These are phyloP conservation scores for Agrotis exclamationis DNA, from an alignment of 2,888 invertebrate genomes.

Conservation along the genomic window DNA sequence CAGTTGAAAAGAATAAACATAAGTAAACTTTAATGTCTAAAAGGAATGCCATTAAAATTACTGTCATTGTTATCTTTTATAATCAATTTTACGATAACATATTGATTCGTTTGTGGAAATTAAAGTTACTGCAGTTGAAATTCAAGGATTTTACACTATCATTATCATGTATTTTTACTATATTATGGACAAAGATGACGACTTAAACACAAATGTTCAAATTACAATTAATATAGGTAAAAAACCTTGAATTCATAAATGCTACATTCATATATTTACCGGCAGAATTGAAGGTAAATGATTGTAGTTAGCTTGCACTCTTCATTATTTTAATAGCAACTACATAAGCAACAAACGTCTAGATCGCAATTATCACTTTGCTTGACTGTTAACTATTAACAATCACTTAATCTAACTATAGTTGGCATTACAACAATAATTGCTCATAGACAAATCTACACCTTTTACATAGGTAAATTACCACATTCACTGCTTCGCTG, in stretches of 20 bases:
- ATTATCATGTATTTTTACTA: not conserved
- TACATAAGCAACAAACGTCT: not conserved
- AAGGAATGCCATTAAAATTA: not conserved
- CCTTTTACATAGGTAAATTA: too few relatives aligned
- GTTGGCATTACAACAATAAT: too few relatives aligned
- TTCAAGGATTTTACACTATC: conserved; percentile 1
- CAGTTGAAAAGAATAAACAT: too few relatives aligned
- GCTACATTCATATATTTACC: not conserved
- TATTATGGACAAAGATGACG: too few relatives aligned
- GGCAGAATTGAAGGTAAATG: not conserved
- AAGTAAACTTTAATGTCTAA: too few relatives aligned
- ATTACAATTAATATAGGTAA: not conserved
- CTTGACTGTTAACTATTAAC: not conserved
- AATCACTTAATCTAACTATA: too few relatives aligned
- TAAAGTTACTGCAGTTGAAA: not conserved
- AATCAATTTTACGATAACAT: not conserved
- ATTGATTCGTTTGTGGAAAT: not conserved
- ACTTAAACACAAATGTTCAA: not conserved
- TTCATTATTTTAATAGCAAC: not conserved
- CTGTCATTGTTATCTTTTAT: not conserved
- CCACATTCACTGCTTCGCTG: too few relatives aligned
- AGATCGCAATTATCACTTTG: not conserved
- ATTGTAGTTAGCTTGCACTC: not conserved
- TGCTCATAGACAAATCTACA: too few relatives aligned
- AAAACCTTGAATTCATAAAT: not conserved